Conservation (phyloP, 2,113 vertebrate species). For the Sorex araneus region DNA sequence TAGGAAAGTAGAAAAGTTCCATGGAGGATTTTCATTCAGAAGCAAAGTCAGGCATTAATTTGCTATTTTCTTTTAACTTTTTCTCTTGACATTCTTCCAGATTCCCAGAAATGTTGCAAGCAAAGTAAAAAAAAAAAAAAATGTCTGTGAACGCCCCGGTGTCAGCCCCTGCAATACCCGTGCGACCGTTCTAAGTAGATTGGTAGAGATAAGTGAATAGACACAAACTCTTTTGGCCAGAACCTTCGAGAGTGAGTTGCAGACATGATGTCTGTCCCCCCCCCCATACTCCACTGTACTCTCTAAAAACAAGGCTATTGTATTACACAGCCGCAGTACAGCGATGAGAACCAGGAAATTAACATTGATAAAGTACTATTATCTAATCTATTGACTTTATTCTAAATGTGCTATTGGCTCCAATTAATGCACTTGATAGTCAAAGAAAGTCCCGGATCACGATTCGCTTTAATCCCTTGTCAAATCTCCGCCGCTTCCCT, state of each 20-base stretch:
- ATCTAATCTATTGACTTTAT: conserved; percentile 61
- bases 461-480: conserved; percentile 17
- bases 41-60: conserved; percentile 17
- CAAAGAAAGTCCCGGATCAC: conserved; percentile 35
- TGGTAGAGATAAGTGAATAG: background rate
- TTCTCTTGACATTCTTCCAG: conserved; percentile 58
- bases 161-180: background rate
- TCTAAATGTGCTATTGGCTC: conserved; percentile 58
- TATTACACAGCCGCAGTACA: conserved; percentile 36
- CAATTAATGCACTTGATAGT: conserved; percentile 51
- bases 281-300: conserved; percentile 1
- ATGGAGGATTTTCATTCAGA: conserved; percentile 62
- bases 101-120: conserved; percentile 48
- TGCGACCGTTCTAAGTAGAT: background rate
- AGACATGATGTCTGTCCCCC: background rate
- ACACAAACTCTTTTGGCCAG: conserved; percentile 3
- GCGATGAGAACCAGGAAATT: conserved; percentile 62
- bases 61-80: conserved; percentile 57
- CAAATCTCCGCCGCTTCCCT: conserved; percentile 23
- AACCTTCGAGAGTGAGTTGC: background rate
- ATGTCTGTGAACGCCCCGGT: background rate
- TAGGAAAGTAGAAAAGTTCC: conserved; percentile 79
- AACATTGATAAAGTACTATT: conserved; percentile 18
- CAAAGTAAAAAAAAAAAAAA: conserved; percentile 41
- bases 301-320: conserved; percentile 46